These are phyloP conservation scores for Orgyia antiqua DNA, from an alignment of 2,888 invertebrate genomes.

Conservation along the genomic window DNA sequence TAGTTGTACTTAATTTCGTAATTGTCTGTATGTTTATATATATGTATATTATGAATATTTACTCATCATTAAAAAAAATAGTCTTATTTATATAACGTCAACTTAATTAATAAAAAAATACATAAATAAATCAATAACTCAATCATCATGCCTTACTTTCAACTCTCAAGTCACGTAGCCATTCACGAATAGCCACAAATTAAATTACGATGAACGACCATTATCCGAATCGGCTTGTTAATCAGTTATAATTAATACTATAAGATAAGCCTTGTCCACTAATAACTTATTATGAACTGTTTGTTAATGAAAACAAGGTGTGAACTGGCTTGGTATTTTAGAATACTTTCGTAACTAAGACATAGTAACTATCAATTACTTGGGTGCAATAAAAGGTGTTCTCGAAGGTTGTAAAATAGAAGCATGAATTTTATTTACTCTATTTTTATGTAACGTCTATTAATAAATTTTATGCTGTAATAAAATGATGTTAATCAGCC, in stretches of 20 bases:
- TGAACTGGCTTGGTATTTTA: not conserved
- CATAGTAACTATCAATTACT: conserved; percentile 4
- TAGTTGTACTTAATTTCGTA: no score
- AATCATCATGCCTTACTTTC: no score
- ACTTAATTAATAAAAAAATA: no score
- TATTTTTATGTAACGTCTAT: no score
- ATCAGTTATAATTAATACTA: conserved; percentile 20
- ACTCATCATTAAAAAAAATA: no score
- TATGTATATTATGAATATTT: no score
- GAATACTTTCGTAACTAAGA: not conserved
- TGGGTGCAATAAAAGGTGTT: conserved; percentile 2
- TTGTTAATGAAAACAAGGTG: not conserved
- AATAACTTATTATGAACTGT: conserved; percentile 1
- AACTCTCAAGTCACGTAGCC: conserved; percentile 1
- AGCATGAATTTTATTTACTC: not conserved
- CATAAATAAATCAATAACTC: no score
- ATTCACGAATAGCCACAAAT: conserved; percentile 9
- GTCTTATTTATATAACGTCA: no score
- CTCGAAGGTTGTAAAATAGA: not conserved
- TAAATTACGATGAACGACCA: conserved; percentile 19
- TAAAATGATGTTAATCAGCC: no score
- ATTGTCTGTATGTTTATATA: no score
- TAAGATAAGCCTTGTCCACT: conserved; percentile 3
- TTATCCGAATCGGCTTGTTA: conserved; percentile 14
- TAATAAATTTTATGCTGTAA: no score